These are phyloP conservation scores for Invenusta paracnida DNA, from an alignment of 2,888 invertebrate species.

Conservation along the genomic window DNA sequence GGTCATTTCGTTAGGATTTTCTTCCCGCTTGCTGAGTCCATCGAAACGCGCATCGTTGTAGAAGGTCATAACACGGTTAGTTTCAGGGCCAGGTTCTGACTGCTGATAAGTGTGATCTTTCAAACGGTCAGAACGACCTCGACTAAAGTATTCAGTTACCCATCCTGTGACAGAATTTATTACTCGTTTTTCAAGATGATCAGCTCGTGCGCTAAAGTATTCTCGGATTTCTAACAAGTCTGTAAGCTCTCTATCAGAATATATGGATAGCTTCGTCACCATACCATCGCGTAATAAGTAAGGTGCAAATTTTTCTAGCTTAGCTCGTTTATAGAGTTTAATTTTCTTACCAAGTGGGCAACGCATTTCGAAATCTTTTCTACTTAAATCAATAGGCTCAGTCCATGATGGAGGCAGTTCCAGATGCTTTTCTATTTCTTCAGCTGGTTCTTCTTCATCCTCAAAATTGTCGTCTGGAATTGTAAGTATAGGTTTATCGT, in stretches of 20 bases:
- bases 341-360: slow-evolving; percentile 69
- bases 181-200: slow-evolving; percentile 55
- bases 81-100: slow-evolving; percentile 56
- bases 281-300: slow-evolving; percentile 73
- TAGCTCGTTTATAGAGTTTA: slow-evolving; percentile 69
- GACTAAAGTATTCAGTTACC: slow-evolving; percentile 56
- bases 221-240: slow-evolving; percentile 52
- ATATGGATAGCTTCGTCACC: slow-evolving; percentile 61
- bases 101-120: slow-evolving; percentile 59
- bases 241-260: slow-evolving; percentile 56
- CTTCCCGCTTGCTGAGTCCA: slow-evolving; percentile 64
- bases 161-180: slow-evolving; percentile 57
- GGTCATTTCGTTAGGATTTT: slow-evolving; percentile 57
- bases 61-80: slow-evolving; percentile 65
- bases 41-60: slow-evolving; percentile 68
- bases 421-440: slow-evolving; percentile 57
- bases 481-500: slow-evolving; percentile 56
- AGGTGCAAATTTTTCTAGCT: slow-evolving; percentile 73
- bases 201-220: slow-evolving; percentile 55
- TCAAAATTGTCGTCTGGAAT: slow-evolving; percentile 54
- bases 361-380: slow-evolving; percentile 62
- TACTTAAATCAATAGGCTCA: slow-evolving; percentile 53
- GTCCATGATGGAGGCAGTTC: slow-evolving; percentile 61
- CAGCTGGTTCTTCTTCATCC: slow-evolving; percentile 56
- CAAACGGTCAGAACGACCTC: slow-evolving; percentile 54